Conservation (phyloP, 2,113 vertebrate species). For the Vimba vimba region DNA sequence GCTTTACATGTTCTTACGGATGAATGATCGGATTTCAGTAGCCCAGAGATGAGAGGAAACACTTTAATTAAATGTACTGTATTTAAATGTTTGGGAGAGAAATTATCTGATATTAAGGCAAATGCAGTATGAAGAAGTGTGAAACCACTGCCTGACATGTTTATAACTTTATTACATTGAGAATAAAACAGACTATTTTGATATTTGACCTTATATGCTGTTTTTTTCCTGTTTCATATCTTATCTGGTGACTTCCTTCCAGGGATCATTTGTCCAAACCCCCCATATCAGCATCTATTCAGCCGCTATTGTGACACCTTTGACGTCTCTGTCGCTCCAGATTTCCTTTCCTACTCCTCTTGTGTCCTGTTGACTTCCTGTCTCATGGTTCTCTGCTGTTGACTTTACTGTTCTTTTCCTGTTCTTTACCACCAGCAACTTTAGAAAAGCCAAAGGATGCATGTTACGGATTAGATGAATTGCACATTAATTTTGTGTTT, state of each 20-base stretch:
- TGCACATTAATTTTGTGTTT: not conserved
- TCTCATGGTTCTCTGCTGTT: constrained; percentile 10
- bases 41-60: constrained; percentile 33
- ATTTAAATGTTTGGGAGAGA: constrained; percentile 59
- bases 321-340: constrained; percentile 5
- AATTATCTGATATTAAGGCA: constrained; percentile 53
- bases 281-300: constrained; percentile 1
- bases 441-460: not conserved
- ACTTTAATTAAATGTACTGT: constrained; percentile 66
- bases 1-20: constrained; percentile 48
- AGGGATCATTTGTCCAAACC: not conserved
- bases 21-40: constrained; percentile 30
- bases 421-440: constrained; percentile 5
- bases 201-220: constrained; percentile 61
- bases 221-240: not conserved
- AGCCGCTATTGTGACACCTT: constrained; percentile 26
- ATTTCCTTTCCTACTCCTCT: constrained; percentile 41
- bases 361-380: constrained; percentile 55
- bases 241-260: not conserved
- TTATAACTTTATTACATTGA: constrained; percentile 80
- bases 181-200: constrained; percentile 83
- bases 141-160: constrained; percentile 81
- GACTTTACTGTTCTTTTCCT: constrained; percentile 42
- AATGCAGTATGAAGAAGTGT: constrained; percentile 70
- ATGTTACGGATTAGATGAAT: not conserved